These are phyloP conservation scores for Gryllus longicercus DNA, from an alignment of 2,888 invertebrate species.

Conservation along the genomic window DNA sequence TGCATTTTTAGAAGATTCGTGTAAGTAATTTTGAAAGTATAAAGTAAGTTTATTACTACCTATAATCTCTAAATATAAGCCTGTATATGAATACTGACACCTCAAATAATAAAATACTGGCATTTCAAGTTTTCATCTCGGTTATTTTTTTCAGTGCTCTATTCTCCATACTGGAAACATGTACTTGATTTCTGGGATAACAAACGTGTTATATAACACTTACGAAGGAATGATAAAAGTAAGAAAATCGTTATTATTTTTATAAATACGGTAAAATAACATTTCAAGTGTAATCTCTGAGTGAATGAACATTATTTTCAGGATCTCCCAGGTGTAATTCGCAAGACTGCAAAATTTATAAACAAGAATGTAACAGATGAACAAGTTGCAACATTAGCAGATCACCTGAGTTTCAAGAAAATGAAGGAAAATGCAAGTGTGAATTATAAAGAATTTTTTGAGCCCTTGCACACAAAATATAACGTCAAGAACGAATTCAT, in stretches of 20 bases:
- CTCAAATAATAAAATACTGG: too few relatives aligned
- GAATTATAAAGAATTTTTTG: background rate
- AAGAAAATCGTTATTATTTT: too few relatives aligned
- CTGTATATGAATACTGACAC: too few relatives aligned
- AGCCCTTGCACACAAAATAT: background rate
- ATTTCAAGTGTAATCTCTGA: too few relatives aligned
- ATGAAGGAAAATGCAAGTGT: background rate
- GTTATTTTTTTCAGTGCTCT: background rate
- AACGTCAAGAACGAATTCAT: background rate
- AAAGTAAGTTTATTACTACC: too few relatives aligned
- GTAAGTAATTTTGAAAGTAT: slow-evolving; percentile 33
- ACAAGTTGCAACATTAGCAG: background rate
- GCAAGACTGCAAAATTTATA: background rate
- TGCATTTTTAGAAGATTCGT: slow-evolving; percentile 40
- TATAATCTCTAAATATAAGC: too few relatives aligned
- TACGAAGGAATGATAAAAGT: background rate
- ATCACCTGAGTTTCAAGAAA: background rate
- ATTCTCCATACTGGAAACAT: background rate
- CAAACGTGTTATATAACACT: background rate
- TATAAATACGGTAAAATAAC: too few relatives aligned
- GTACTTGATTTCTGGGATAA: background rate
- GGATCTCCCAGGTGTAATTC: background rate
- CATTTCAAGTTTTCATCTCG: too few relatives aligned
- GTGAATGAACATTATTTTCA: background rate
- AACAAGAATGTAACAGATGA: background rate